phyloP scores from a whole-genome alignment of 1,140 invertebrate species.

The Mycetomoellerius zeteki region DNA sequence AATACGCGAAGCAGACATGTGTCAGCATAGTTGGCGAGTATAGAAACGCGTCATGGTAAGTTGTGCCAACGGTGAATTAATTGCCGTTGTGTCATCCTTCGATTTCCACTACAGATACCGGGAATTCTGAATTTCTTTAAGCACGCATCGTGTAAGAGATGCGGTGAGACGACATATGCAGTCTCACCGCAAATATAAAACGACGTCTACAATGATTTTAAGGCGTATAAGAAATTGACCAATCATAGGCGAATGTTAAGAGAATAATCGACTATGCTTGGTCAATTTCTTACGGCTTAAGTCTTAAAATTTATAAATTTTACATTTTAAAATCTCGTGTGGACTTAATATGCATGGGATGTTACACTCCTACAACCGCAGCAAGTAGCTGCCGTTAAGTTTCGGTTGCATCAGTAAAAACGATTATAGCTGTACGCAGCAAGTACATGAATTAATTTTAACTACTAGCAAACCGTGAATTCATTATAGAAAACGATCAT shows the following conservation, averaged over 20 bases:
- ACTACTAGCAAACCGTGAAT: conserved; percentile 52
- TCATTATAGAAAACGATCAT: conserved; percentile 50
- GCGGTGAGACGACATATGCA: not conserved
- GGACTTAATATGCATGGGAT: not conserved
- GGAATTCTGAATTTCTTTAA: conserved; percentile 28
- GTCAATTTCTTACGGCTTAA: no score
- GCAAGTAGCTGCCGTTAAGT: not conserved
- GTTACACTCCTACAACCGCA: not conserved
- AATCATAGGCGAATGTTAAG: no score
- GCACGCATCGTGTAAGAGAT: not conserved
- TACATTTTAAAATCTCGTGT: no score
- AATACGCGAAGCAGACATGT: conserved; percentile 8
- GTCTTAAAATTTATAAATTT: no score
- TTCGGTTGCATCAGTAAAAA: conserved; percentile 10
- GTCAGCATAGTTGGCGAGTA: not conserved
- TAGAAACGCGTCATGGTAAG: conserved; percentile 3
- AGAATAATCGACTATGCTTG: no score
- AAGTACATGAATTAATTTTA: conserved; percentile 60
- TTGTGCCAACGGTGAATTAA: conserved; percentile 25
- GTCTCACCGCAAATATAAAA: not conserved
- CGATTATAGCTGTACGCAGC: not conserved
- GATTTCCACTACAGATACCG: not conserved
- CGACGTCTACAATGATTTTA: no score
- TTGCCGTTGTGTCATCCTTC: not conserved
- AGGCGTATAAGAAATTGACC: no score